Evolutionary conservation across 1,140 invertebrate species (phyloP).

Genomic region (Metaphire vulgaris): DNA sequence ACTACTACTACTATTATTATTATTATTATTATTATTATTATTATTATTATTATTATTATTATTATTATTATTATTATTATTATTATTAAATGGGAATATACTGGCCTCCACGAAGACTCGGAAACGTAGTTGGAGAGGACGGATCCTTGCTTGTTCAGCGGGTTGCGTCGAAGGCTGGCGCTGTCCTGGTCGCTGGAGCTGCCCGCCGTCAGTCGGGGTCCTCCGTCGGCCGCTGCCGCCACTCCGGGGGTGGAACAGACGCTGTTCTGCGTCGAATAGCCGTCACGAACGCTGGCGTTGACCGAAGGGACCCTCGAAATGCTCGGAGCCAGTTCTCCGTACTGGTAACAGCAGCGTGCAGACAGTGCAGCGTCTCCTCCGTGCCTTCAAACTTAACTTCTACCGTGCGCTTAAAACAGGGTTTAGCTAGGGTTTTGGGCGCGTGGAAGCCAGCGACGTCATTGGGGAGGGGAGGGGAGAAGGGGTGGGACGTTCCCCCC

Average conservation of each 20-base stretch:
- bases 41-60: background rate
- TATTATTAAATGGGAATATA: background rate
- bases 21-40: background rate
- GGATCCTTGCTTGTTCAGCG: conserved; percentile 2
- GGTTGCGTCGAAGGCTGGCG: background rate
- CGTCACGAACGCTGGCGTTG: conserved; percentile 3
- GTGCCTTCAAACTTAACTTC: too few species aligned
- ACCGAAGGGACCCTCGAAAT: conserved; percentile 3
- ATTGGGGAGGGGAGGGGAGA: too few species aligned
- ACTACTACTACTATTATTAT: background rate
- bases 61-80: background rate
- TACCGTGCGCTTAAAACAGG: too few species aligned
- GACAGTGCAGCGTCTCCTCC: too few species aligned
- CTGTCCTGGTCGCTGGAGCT: background rate
- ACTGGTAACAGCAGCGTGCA: background rate
- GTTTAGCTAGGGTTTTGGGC: too few species aligned
- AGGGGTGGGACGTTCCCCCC: too few species aligned
- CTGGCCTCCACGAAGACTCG: conserved; percentile 13
- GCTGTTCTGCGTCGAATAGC: background rate
- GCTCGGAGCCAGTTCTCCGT: conserved; percentile 8
- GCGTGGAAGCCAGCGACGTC: too few species aligned
- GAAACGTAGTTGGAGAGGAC: conserved; percentile 18
- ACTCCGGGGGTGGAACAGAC: background rate
- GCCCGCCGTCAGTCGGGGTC: background rate
- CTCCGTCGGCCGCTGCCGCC: background rate